Evolutionary conservation across 2,113 vertebrate genomes (phyloP), one percentile per base, ranked within the genome.

Genomic region (Dipodomys spectabilis): DNA sequence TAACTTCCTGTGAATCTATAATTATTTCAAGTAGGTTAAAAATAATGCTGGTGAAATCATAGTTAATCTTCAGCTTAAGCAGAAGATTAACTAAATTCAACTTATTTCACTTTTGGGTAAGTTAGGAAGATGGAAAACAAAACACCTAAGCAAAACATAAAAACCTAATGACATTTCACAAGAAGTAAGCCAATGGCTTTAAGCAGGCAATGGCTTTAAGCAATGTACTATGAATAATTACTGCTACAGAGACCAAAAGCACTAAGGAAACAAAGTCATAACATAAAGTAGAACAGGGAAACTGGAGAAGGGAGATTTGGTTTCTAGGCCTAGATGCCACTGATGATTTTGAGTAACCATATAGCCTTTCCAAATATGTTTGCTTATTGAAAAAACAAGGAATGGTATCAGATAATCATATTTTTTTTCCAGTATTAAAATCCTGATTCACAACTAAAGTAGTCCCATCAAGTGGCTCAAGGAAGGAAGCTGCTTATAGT

Each of bases 11-110:
- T 49, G 53, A 88, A 83, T 82, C 45, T 95, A 18, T 75, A 81
- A 81, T 80, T 95, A 92, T 72, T 95, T 90, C 71, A 94, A 65
- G 71, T 79, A 91, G 94, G 49, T 75, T 68, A 44, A 32, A 90
- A 90, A 73, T 80, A 92, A 78, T 68, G 16, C 27, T 79, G 19
- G 32, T 82, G 49, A 92, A 96, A 86, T 77, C n/a, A 32, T 64
- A 39, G 45, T 90, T 85, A 83, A 75, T 68, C 39, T 39, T 6
- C 39, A 95, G 82, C 7, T 65, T 88, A 93, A 39, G 3, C 15
- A 69, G 35, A 91, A 82, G 35, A 82, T 32, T 88, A 82, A 77
- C 74, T 65, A 90, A 67, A 57, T 57, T 57, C 11, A 90, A 82
- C 93, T 88, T 35, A 88, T 57, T 89, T 30, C 27, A 71, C 12